Percentiles rank a stretch among this genome's conserved stretches.
phyloP scores from a whole-genome alignment of 2,888 invertebrate genomes.

The Mermis nigrescens region DNA sequence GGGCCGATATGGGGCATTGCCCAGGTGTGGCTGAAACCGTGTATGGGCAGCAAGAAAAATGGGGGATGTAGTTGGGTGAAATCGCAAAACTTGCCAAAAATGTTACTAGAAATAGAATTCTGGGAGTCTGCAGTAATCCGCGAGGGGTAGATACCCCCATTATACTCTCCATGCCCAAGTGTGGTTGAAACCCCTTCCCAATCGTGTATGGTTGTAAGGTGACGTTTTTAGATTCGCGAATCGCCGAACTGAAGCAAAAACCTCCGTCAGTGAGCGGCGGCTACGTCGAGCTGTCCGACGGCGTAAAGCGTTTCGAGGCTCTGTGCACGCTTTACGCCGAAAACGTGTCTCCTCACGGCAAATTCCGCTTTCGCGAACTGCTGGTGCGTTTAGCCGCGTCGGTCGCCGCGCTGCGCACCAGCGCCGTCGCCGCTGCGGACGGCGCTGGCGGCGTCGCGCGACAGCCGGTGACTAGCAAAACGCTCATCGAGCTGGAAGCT shows the following conservation, averaged over 20 bases:
- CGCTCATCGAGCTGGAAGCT: conserved; percentile 24
- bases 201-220: too few relatives aligned
- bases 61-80: too few relatives aligned
- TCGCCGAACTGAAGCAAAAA: conserved; percentile 13
- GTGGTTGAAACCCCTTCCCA: too few relatives aligned
- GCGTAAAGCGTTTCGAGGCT: conserved; percentile 55
- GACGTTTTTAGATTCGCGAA: too few relatives aligned
- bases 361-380: conserved; percentile 56
- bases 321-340: conserved; percentile 67
- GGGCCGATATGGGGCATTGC: too few relatives aligned
- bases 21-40: too few relatives aligned
- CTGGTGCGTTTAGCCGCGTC: conserved; percentile 28
- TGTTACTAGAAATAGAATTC: too few relatives aligned
- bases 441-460: conserved; percentile 2
- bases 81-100: too few relatives aligned
- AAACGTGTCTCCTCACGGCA: conserved; percentile 59
- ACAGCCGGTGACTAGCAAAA: conserved; percentile 21
- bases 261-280: conserved; percentile 37
- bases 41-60: too few relatives aligned
- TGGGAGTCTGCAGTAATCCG: too few relatives aligned
- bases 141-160: too few relatives aligned
- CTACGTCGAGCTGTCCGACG: conserved; percentile 58
- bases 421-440: conserved; percentile 11
- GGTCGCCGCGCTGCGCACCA: conserved; percentile 25
- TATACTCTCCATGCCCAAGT: too few relatives aligned